Evolutionary conservation across 1,140 invertebrate genomes (phyloP).

Genomic region (Cardiocondyla obscurior): DNA sequence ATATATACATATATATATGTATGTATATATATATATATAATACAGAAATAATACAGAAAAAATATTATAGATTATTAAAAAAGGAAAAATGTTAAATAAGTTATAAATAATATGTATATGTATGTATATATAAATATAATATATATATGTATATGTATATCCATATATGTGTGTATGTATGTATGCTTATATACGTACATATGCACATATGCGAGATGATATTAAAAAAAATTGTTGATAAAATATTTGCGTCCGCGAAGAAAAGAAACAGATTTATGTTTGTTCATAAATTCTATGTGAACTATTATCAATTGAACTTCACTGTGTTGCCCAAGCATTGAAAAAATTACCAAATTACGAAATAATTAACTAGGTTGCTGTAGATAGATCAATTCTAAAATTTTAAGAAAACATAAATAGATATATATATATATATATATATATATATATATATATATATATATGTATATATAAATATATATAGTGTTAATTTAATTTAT

Average conservation of each 20-base stretch:
- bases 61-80: conserved; percentile 75
- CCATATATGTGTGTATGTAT: conserved; percentile 49
- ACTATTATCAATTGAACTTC: conserved; percentile 72
- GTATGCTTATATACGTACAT: conserved; percentile 39
- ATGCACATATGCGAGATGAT: conserved; percentile 67
- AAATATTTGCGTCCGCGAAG: conserved; percentile 80
- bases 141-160: conserved; percentile 48
- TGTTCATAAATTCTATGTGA: conserved; percentile 77
- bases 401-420: conserved; percentile 62
- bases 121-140: conserved; percentile 57
- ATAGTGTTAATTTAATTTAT: conserved; percentile 70
- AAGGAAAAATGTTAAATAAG: conserved; percentile 78
- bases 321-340: conserved; percentile 72
- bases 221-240: conserved; percentile 80
- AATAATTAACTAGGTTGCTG: conserved; percentile 62
- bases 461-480: conserved; percentile 56
- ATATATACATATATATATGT: conserved; percentile 40
- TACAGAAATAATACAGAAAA: conserved; percentile 43
- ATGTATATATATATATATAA: conserved; percentile 26
- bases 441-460: conserved; percentile 60
- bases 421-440: conserved; percentile 58
- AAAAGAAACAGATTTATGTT: conserved; percentile 73
- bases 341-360: conserved; percentile 54
- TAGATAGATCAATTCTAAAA: conserved; percentile 68
- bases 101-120: conserved; percentile 68